Base-by-base conservation (phyloP, 2,888 invertebrate genomes). In the Ganaspis brasiliensis region DNA sequence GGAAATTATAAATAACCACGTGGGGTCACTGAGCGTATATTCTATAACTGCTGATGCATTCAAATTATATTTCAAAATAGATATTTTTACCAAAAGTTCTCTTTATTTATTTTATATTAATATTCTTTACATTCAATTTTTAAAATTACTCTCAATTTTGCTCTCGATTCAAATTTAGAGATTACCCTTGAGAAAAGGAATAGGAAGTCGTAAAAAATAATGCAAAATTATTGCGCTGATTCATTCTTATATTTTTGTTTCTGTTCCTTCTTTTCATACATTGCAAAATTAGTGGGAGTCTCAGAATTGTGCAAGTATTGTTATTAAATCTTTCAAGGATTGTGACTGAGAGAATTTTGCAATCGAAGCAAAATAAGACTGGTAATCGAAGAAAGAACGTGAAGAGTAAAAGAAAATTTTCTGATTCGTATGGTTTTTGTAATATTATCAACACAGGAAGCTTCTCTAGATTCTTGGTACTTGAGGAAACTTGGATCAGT, bases 1-100 rank as follows among this genome's bases (percentile, higher is more conserved):
- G 24, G n/a, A 67, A 67, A 67, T 67, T 67, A 67, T 67, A 67
- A 67, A 67, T 67, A 67, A 67, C 67, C 45, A 67, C 21, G 21
- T 63, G 45, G 63, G 63, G 21, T 67, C 67, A 67, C 24, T 67
- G 45, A 24, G 45, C 67, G 40, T 40, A 21, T 67, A 21, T 67
- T 67, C 67, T 67, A 67, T 67, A 67, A 67, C 21, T 67, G 14
- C 24, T 6, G 24, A 19, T 21, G 21, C 40, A 45, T 40, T 40
- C 21, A 14, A 67, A 67, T 45, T 56, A 24, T 63, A 40, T 37
- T 63, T 21, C 19, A 40, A 37, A 63, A 12, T 24, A 14, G 63
- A 40, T 63, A 63, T 26, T 59, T 59, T 59, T 1, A 31, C 14
- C 57, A 6, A n/a, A 8, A 14, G 9, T 3, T 9, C n/a, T 59